These are phyloP conservation scores for Batillaria attramentaria DNA, from an alignment of 1,140 invertebrate genomes.

Conservation along the genomic window DNA sequence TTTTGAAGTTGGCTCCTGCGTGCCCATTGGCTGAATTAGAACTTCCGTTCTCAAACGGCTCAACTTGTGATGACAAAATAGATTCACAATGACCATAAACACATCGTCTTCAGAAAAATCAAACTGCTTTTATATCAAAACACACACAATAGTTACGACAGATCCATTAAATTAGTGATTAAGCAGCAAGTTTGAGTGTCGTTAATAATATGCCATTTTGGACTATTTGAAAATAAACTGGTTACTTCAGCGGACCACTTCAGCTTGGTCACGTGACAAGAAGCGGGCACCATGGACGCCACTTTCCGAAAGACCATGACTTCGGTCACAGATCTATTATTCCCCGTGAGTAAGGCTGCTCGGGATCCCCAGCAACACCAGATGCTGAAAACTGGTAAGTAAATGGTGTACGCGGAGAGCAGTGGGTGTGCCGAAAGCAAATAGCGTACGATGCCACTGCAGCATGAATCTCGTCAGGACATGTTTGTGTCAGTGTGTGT, in stretches of 20 bases:
- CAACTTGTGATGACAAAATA: background rate
- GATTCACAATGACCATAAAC: too few relatives aligned
- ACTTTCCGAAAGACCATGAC: slow-evolving; percentile 69
- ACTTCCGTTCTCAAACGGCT: background rate
- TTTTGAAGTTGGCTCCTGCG: slow-evolving; percentile 27
- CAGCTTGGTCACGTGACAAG: slow-evolving; percentile 50
- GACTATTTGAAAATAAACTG: background rate
- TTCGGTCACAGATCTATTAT: slow-evolving; percentile 72
- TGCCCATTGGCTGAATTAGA: slow-evolving; percentile 7
- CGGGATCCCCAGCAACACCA: slow-evolving; percentile 60
- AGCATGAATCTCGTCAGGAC: too few relatives aligned
- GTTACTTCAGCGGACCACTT: slow-evolving; percentile 1
- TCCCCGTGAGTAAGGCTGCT: slow-evolving; percentile 70
- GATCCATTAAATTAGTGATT: too few relatives aligned
- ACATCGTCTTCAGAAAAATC: too few relatives aligned
- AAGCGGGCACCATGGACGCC: slow-evolving; percentile 56
- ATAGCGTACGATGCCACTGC: too few relatives aligned
- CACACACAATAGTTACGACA: too few relatives aligned
- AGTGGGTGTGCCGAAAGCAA: too few relatives aligned
- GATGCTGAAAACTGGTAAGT: slow-evolving; percentile 59
- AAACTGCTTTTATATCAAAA: too few relatives aligned
- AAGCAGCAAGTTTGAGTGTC: too few relatives aligned
- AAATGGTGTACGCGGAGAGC: too few relatives aligned
- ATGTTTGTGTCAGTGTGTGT: too few relatives aligned
- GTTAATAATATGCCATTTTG: background rate